Base-by-base conservation (phyloP, 2,113 vertebrate genomes). In the Ia io region DNA sequence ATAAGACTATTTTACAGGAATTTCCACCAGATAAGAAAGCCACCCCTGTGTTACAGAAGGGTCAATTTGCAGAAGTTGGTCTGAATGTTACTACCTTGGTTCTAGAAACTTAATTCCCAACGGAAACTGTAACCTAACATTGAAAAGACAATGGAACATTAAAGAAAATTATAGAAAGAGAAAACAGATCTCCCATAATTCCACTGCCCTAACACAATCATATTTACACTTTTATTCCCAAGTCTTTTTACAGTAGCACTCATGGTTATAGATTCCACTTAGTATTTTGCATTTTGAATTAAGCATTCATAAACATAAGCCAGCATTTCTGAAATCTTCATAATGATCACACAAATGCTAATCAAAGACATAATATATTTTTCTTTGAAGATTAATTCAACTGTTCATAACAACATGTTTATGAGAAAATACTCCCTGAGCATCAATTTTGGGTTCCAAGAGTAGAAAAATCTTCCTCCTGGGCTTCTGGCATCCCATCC, bases 371-470 rank as follows among this genome's bases (percentile, higher is more conserved):
- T 17, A 73, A 56, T 56, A 71, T 78, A 25, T 28, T 88, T 88
- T 74, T 91, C 35, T 86, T 42, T 91, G 44, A 42, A 71, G 79
- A 71, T 70, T 8, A 35, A 53, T 79, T 85, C 42, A 67, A 44
- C 61, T 53, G 65, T 92, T 78, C 79, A 90, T 71, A 92, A 40
- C 11, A 77, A 85, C 5, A 14, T 47, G 35, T 49, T 84, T 73
- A 44, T 35, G 78, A 95, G 51, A 87, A 88, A 95, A 71, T 12
- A 92, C 17, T 84, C 56, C 61, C n/a, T 95, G 71, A 10, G 12
- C 32, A 77, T 85, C 30, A 78, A 51, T 44, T 80, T 76, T 9
- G 32, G 67, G 53, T 88, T 88, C 40, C 13, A 78, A 25, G 16
- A 77, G 6, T 8, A 44, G 90, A 16, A 74, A 74, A 56, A 69